Base-by-base conservation (phyloP, 2,888 invertebrate genomes). In the Eremobia ochroleuca region DNA sequence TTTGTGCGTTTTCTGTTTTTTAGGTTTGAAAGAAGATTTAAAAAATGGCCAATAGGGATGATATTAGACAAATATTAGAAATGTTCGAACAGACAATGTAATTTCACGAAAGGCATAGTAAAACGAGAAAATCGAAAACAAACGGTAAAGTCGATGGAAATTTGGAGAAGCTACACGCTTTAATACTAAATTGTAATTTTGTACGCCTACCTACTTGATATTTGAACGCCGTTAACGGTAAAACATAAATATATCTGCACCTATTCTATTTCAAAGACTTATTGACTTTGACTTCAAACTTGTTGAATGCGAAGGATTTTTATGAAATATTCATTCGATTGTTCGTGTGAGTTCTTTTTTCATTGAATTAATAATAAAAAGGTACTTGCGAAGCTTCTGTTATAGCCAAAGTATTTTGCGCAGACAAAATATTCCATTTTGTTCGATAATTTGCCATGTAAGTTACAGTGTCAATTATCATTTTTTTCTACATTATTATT, bases 311-410 rank as follows among this genome's bases (percentile, higher is more conserved):
- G 25, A 37, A 18, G 8, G 3, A 18, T 46, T 58, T 49, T 58
- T 34, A 18, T 77, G 4, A 40, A 78, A 67, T 78, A 59, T 69
- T 58, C 21, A 67, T 78, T 31, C 8, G 13, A 2, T 77, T 49
- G n/a, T 31, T 37, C 46, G 46, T 31, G 28, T 46, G 15, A 28
- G 1, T 31, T 25, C 9, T 78, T 37, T 4, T 34, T 55, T 31
- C 8, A 43, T 49, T 49, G 18, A n/a, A 46, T 37, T 64, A 9
- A n/a, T 61, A n/a, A n/a, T 59, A 21, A 28, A 40, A 46, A 46
- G 2, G 8, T 52, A 52, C 15, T 55, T n/a, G 5, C 9, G 11
- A 28, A 46, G 9, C 4, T 15, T 55, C 3, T 5, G 46, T 4
- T 31, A 37, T 5, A 43, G 15, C 9, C 8, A n/a, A 73, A 43